Evolutionary conservation across 2,888 invertebrate genomes (phyloP), one percentile per base, ranked within the genome.

Genomic region (Alsophila aescularia): DNA sequence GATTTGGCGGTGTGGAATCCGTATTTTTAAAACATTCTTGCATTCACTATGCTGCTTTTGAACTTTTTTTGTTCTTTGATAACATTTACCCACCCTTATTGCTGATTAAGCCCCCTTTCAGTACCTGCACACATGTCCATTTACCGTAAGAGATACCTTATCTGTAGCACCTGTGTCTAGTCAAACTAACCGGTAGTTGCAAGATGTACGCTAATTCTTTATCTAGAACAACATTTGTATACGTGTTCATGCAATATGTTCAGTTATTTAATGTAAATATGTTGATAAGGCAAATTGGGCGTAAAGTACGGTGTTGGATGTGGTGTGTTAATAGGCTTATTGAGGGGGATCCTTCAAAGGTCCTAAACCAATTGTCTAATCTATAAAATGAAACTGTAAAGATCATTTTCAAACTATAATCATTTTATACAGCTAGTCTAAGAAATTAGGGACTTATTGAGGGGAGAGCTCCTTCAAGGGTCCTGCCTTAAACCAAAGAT

Each of bases 221-320:
- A 55, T 55, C 59, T 54, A 51, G 61, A 47, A 44, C 48, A 45
- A 53, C 52, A 63, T 52, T 48, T 45, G 53, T 52, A 52, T 58
- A 44, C 52, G 32, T 55, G 47, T 35, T 8, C 43, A 50, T 24
- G 47, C 47, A 31, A 15, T 41, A 48, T 36, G 48, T 53, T 37
- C 29, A 16, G 29, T 13, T 44, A 34, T 44, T 52, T 44, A 31
- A 60, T 55, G 62, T 59, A 56, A 59, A 41, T 48, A 53, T 15
- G 8, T 9, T 52, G 61, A 60, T 66, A 62, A 60, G 31, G 12
- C 9, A 43, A 10, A 31, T 31, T n/a, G n/a, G n/a, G n/a, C n/a
- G n/a, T n/a, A n/a, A n/a, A n/a, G n/a, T n/a, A n/a, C n/a, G 12
- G 24, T 36, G 4, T 13, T 16, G 14, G 36, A 8, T 29, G 37